Percentiles rank a stretch among this genome's conserved stretches.
These are phyloP conservation scores for Drosophila equinoxialis DNA, from an alignment of 1,140 invertebrate species.

Conservation along the genomic window DNA sequence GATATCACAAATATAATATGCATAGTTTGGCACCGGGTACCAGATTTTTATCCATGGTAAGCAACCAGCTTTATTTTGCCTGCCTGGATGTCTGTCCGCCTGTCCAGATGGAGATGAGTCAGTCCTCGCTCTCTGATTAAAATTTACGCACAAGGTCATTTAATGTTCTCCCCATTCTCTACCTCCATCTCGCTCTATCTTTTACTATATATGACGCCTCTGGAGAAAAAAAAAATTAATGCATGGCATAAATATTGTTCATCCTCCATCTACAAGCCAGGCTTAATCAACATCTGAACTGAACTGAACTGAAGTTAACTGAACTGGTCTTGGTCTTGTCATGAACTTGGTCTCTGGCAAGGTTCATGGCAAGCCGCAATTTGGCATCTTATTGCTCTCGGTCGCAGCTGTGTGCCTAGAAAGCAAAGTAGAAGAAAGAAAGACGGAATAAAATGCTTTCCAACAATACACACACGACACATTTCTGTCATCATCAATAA, in stretches of 20 bases:
- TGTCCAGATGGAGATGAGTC: conserved; percentile 8
- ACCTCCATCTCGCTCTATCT: background rate
- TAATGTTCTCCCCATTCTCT: conserved; percentile 41
- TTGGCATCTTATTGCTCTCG: conserved; percentile 1
- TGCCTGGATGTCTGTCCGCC: conserved; percentile 20
- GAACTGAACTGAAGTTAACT: conserved; percentile 6
- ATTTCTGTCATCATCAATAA: conserved; percentile 81
- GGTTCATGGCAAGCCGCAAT: conserved; percentile 39
- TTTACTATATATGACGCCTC: background rate
- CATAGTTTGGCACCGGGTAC: conserved; percentile 17
- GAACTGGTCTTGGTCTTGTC: conserved; percentile 10
- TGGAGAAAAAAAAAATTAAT: conserved; percentile 61
- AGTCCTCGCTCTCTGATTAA: conserved; percentile 60
- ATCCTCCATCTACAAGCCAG: conserved; percentile 35
- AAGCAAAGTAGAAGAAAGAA: conserved; percentile 15
- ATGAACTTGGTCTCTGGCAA: conserved; percentile 44
- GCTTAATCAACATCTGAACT: conserved; percentile 54
- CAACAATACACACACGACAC: conserved; percentile 56
- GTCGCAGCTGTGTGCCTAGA: conserved; percentile 51
- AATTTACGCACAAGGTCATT: conserved; percentile 77
- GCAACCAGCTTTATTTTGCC: background rate
- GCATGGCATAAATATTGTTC: conserved; percentile 73
- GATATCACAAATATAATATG: conserved; percentile 15
- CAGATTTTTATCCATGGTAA: conserved; percentile 17
- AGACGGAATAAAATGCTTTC: conserved; percentile 46